Percentiles rank a stretch among this genome's conserved stretches.
Evolutionary conservation across 30 jellyfish, hydroid and myxozoan genomes (phyloP).

Genomic region (Chrysaora quinquecirrha): DNA sequence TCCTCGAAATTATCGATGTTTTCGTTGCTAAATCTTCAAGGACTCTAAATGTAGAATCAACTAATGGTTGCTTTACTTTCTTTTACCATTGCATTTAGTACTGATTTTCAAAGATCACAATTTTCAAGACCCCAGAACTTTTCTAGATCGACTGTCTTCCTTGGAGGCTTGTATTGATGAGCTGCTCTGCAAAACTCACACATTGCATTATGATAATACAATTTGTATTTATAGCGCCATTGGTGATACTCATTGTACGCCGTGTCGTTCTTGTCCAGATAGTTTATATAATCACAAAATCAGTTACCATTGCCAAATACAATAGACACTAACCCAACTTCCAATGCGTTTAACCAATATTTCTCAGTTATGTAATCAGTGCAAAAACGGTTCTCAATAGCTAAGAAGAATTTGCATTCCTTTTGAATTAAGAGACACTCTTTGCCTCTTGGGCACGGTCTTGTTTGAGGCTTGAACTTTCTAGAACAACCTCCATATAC

Average conservation of each 20-base stretch:
- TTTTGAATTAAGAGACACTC: conserved; percentile 60
- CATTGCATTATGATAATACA: conserved; percentile 46
- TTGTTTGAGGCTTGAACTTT: conserved; percentile 38
- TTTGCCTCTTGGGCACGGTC: conserved; percentile 57
- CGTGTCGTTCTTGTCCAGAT: conserved; percentile 70
- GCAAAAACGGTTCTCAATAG: conserved; percentile 85
- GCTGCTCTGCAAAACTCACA: conserved; percentile 79
- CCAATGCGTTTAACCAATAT: conserved; percentile 75
- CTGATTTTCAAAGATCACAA: conserved; percentile 30
- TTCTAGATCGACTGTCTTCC: conserved; percentile 52
- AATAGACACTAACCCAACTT: conserved; percentile 74
- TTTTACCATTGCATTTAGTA: not conserved
- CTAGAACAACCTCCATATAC: conserved; percentile 83
- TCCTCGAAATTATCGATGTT: too few relatives aligned
- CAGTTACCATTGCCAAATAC: conserved; percentile 83
- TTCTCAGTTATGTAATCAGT: conserved; percentile 90
- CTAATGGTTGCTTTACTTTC: not conserved
- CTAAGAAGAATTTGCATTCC: conserved; percentile 83
- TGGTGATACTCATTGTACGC: conserved; percentile 80
- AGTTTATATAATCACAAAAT: conserved; percentile 46
- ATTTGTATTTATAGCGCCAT: conserved; percentile 73
- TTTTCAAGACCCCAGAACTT: conserved; percentile 60
- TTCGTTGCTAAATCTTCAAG: too few relatives aligned
- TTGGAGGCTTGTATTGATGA: conserved; percentile 25
- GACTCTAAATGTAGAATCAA: too few relatives aligned